phyloP scores from a whole-genome alignment of 2,113 vertebrate genomes.

The Pardalotus punctatus region DNA sequence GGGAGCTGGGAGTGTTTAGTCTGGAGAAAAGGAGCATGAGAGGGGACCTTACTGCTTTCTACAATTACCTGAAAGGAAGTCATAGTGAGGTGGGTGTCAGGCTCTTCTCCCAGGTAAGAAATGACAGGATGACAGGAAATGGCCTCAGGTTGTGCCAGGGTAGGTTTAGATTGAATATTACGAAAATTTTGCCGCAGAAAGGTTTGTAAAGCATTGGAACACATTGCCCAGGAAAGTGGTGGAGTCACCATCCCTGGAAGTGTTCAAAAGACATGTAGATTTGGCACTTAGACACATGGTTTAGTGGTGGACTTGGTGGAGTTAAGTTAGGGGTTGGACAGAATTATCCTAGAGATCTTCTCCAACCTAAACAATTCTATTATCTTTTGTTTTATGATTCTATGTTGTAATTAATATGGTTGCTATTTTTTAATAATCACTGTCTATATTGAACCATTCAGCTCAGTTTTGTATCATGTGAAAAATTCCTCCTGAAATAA shows the following conservation, averaged over 20 bases:
- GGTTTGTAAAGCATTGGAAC: not conserved
- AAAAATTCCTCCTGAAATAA: not conserved
- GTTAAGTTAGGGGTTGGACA: not conserved
- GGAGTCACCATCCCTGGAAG: not conserved
- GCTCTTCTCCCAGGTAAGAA: not conserved
- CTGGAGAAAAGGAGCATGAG: not conserved
- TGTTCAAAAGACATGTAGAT: not conserved
- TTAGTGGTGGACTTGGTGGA: not conserved
- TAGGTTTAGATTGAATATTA: not conserved
- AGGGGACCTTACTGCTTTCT: not conserved
- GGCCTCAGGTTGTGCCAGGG: not conserved
- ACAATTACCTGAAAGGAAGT: not conserved
- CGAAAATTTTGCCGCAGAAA: not conserved
- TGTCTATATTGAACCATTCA: not conserved
- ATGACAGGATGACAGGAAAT: not conserved
- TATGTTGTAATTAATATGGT: not conserved
- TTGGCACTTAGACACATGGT: not conserved
- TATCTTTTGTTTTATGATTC: not conserved
- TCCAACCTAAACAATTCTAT: not conserved
- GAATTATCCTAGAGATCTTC: not conserved
- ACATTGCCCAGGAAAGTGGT: not conserved
- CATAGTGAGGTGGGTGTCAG: not conserved
- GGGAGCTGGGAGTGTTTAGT: not conserved
- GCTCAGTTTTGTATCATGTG: not conserved
- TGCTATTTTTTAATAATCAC: not conserved